These are phyloP conservation scores for Sebastes cheni DNA, from an alignment of 2,797 vertebrate species.

Conservation along the genomic window DNA sequence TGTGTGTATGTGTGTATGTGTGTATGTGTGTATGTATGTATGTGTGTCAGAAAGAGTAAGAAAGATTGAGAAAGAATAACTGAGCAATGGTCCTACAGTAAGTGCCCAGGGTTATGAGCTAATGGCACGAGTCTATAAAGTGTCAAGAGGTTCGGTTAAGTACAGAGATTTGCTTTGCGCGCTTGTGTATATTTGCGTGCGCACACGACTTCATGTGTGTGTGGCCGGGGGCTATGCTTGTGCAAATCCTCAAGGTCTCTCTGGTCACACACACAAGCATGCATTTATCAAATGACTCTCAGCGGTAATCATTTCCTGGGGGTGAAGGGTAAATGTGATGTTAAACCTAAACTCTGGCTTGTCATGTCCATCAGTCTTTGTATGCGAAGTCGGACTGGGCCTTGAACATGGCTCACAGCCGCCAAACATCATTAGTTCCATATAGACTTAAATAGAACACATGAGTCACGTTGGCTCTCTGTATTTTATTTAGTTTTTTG, in stretches of 20 bases:
- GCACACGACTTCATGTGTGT: not conserved
- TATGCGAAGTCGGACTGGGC: slow-evolving; percentile 21
- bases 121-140: slow-evolving; percentile 43
- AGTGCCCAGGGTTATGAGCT: slow-evolving; percentile 27
- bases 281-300: slow-evolving; percentile 64
- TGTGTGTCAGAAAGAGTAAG: not conserved
- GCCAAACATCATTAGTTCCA: slow-evolving; percentile 42
- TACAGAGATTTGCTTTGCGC: slow-evolving; percentile 11
- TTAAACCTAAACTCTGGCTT: slow-evolving; percentile 59
- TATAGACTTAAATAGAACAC: slow-evolving; percentile 17
- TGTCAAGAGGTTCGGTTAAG: slow-evolving; percentile 37
- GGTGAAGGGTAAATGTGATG: slow-evolving; percentile 66
- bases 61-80: slow-evolving; percentile 15
- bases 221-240: not conserved
- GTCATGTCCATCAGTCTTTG: slow-evolving; percentile 61
- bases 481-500: not conserved
- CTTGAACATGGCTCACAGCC: slow-evolving; percentile 46
- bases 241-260: slow-evolving; percentile 61
- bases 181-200: not conserved
- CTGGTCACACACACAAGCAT: slow-evolving; percentile 33
- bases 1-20: not conserved
- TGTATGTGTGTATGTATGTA: not conserved
- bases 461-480: not conserved
- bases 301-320: slow-evolving; percentile 53
- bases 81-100: slow-evolving; percentile 20